phyloP scores from a whole-genome alignment of 2,113 vertebrate species.

The Peucedramus taeniatus region DNA sequence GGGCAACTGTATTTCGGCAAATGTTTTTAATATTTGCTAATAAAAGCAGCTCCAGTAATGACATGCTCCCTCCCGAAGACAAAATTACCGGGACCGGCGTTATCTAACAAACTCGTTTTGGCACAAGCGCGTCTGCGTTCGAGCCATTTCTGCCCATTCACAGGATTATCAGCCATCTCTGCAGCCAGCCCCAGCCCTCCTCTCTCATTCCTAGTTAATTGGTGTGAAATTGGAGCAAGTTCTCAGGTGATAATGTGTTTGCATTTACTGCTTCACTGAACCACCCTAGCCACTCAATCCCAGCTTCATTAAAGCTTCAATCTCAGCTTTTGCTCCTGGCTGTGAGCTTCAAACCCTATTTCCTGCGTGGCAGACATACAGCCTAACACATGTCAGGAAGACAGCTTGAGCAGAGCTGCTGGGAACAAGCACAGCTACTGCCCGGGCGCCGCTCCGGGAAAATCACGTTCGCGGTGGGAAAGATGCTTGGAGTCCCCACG shows the following conservation, averaged over 20 bases:
- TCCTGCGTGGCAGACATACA: slow-evolving; percentile 64
- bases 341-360: slow-evolving; percentile 71
- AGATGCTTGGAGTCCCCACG: not conserved
- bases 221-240: slow-evolving; percentile 74
- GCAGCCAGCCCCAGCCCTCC: slow-evolving; percentile 60
- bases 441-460: slow-evolving; percentile 5
- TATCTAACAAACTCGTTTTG: slow-evolving; percentile 52
- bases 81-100: slow-evolving; percentile 18
- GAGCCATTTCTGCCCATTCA: slow-evolving; percentile 51
- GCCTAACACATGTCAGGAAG: slow-evolving; percentile 55
- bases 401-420: slow-evolving; percentile 35
- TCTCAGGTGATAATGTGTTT: slow-evolving; percentile 79
- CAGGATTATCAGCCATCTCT: slow-evolving; percentile 63
- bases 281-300: slow-evolving; percentile 62
- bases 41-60: slow-evolving; percentile 52
- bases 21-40: slow-evolving; percentile 50
- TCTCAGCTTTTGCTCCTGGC: slow-evolving; percentile 60
- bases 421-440: slow-evolving; percentile 5
- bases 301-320: slow-evolving; percentile 70
- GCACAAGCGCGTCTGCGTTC: not conserved
- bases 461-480: not conserved
- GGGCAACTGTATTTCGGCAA: slow-evolving; percentile 30
- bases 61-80: slow-evolving; percentile 26
- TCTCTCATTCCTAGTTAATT: slow-evolving; percentile 75
- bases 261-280: slow-evolving; percentile 76